phyloP scores from a whole-genome alignment of 2,888 invertebrate genomes.

The Rugalucina vietnamica region DNA sequence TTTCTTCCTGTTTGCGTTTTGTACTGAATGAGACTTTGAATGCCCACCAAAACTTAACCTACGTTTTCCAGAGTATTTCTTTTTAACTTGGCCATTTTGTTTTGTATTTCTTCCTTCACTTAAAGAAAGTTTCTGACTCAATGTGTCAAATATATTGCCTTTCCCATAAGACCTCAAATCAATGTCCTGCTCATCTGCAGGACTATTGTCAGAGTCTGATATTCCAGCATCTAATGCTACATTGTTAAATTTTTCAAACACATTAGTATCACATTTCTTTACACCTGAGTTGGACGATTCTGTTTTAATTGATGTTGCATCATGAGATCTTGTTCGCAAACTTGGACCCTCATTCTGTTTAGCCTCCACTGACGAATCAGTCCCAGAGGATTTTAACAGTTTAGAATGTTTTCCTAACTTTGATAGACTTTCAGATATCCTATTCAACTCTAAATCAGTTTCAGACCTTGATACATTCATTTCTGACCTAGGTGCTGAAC shows the following conservation, averaged over 20 bases:
- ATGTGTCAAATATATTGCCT: neutral
- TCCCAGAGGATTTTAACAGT: neutral
- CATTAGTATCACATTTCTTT: constrained; percentile 4
- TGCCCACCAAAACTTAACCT: constrained; percentile 49
- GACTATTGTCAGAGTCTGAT: too few species aligned
- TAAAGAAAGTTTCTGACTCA: neutral
- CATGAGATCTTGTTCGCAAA: neutral
- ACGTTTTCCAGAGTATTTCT: constrained; percentile 31
- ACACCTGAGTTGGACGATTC: neutral
- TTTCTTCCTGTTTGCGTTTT: neutral
- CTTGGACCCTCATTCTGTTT: neutral
- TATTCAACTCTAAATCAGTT: neutral
- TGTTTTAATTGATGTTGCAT: neutral
- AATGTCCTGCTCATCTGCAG: neutral
- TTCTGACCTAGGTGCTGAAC: neutral
- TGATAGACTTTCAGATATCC: neutral
- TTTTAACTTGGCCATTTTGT: neutral
- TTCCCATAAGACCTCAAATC: neutral
- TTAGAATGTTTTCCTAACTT: neutral
- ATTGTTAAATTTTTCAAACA: neutral
- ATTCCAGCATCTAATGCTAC: neutral
- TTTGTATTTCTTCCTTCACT: neutral
- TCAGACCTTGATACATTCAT: neutral
- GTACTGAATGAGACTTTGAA: neutral
- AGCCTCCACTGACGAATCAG: neutral